Percentiles rank a stretch among this genome's conserved stretches.
These are phyloP conservation scores for Catagonus wagneri DNA, from an alignment of 2,113 vertebrate genomes.

Conservation along the genomic window DNA sequence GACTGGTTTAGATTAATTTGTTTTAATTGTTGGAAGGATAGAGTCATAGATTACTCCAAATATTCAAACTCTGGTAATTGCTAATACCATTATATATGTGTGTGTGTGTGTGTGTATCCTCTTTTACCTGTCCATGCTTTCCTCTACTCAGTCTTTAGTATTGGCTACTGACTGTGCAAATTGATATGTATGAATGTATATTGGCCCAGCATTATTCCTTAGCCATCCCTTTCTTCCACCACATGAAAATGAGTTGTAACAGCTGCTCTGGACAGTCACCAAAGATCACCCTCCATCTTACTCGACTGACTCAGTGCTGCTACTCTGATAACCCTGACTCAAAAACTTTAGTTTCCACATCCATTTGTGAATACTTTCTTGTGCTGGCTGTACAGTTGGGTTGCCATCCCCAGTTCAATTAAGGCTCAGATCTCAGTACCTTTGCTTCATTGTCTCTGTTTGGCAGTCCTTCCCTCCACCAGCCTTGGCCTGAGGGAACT, in stretches of 20 bases:
- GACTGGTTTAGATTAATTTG: neutral
- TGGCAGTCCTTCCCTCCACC: neutral
- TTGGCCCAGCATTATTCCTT: neutral
- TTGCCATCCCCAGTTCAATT: neutral
- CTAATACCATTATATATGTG: neutral
- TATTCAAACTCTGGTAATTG: neutral
- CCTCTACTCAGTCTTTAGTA: neutral
- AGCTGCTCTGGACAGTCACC: neutral
- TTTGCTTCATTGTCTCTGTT: neutral
- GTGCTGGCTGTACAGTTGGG: neutral
- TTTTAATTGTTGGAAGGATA: neutral
- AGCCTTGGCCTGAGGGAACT: neutral
- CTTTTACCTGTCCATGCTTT: neutral
- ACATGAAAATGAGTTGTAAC: neutral
- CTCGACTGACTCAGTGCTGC: neutral
- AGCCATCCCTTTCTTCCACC: neutral
- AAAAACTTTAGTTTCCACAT: neutral
- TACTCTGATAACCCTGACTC: neutral
- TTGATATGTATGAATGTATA: neutral
- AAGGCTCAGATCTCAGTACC: neutral
- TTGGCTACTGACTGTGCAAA: neutral
- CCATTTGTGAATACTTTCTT: neutral
- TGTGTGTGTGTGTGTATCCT: neutral
- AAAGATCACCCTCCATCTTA: neutral
- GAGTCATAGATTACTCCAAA: neutral